phyloP scores from a whole-genome alignment of 2,113 vertebrate genomes.

The Anarhynchus alexandrinus region DNA sequence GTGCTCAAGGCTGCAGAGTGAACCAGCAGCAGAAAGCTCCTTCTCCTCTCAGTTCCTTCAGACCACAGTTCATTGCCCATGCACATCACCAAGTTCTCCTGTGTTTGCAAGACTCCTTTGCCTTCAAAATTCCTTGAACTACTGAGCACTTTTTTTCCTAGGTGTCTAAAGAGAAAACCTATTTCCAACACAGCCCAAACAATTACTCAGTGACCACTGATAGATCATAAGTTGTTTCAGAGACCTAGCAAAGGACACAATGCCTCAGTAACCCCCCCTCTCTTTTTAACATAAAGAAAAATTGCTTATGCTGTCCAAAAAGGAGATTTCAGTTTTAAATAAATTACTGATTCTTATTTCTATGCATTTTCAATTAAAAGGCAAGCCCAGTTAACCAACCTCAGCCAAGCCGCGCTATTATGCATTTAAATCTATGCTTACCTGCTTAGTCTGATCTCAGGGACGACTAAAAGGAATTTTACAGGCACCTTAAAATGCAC shows the following conservation, averaged over 20 bases:
- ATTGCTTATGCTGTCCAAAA: neutral
- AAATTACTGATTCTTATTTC: neutral
- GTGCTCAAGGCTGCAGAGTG: neutral
- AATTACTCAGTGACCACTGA: neutral
- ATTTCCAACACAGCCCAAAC: neutral
- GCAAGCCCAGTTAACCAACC: neutral
- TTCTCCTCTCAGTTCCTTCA: neutral
- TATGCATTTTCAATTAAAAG: neutral
- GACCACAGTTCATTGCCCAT: neutral
- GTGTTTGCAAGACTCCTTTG: neutral
- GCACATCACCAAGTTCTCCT: neutral
- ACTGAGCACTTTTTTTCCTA: neutral
- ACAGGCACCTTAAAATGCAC: neutral
- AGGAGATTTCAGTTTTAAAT: neutral
- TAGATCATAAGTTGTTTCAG: neutral
- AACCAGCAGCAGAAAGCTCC: neutral
- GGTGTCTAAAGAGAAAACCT: neutral
- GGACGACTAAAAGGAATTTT: neutral
- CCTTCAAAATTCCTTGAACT: neutral
- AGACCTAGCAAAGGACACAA: neutral
- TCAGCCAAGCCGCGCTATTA: neutral
- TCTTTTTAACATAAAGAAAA: neutral
- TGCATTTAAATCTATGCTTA: neutral
- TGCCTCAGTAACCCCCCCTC: neutral
- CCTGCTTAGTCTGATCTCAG: neutral